Base-by-base conservation (phyloP, 1,140 invertebrate genomes). In the Rhizoglyphus robini region DNA sequence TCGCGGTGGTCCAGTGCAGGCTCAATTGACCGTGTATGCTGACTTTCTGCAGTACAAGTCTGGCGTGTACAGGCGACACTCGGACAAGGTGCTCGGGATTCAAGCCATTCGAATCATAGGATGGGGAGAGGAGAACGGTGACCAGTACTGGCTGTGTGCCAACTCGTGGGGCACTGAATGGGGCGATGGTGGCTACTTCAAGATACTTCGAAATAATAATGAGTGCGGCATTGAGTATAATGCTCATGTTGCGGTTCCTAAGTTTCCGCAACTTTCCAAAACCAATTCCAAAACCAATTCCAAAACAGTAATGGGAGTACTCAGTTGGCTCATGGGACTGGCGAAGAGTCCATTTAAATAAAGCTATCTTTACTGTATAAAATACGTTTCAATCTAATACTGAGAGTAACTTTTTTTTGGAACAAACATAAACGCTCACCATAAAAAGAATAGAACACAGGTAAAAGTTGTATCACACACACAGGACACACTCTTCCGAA, bases 1-100 rank as follows among this genome's bases (percentile, higher is more conserved):
- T 76, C 85, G 78, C 23, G 88, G 94, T 76, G 92, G 92, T 15
- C 92, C 92, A 2, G 87, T 96, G 0, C 90, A 94, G 78, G 89
- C 81, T 0, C 88, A 87, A 36, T 93, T 95, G 72, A 85, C 75
- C 34, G 78, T 81, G 15, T 81, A 68, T 25, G 29, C 67, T n/a
- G 49, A 68, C 69, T 82, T 81, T 71, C 69, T 75, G 31, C 75
- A 70, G 30, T 81, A 82, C 72, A 79, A 78, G 68, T 20, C 79
- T 78, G 87, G 89, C 70, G 88, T 95, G 5, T 95, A 95, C 75
- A 80, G 87, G 73, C 88, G 93, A 73, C 82, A 83, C 1, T 76
- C 80, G 62, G 90, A 89, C 38, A 75, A 79, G 27, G 8, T 20
- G 79, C 77, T 91, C 29, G 91, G 90, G 25, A 80, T 79, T 11